phyloP scores from a whole-genome alignment of 2,113 vertebrate species.

The Panurus biarmicus region DNA sequence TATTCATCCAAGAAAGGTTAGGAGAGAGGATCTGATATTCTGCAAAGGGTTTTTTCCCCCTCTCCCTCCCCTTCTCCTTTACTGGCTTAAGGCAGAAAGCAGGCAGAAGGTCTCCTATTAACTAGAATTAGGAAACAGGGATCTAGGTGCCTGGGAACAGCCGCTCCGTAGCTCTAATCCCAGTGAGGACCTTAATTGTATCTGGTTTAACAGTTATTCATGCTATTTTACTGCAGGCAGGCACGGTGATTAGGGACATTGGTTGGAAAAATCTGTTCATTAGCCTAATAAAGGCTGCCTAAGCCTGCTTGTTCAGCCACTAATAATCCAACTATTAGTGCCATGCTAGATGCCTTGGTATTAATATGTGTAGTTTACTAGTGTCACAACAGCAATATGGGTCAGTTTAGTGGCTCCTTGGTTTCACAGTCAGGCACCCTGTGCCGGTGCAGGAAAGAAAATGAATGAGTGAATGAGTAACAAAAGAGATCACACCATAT shows the following conservation, averaged over 20 bases:
- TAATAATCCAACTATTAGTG: conserved; percentile 69
- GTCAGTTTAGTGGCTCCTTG: neutral
- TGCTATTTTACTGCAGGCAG: conserved; percentile 45
- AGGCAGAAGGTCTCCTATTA: conserved; percentile 66
- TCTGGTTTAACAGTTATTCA: conserved; percentile 58
- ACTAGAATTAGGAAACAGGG: conserved; percentile 62
- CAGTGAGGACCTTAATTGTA: conserved; percentile 64
- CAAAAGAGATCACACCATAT: neutral
- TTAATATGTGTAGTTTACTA: conserved; percentile 51
- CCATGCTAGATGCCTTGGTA: conserved; percentile 41
- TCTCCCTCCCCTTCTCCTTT: conserved; percentile 15
- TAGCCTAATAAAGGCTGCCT: conserved; percentile 73
- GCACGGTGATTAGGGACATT: conserved; percentile 58
- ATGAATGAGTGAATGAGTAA: neutral
- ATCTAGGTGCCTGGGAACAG: conserved; percentile 55
- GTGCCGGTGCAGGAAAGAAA: neutral
- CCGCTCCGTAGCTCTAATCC: conserved; percentile 61
- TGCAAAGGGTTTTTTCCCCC: conserved; percentile 5
- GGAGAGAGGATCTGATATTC: conserved; percentile 58
- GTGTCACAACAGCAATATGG: conserved; percentile 44
- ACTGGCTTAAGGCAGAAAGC: conserved; percentile 59
- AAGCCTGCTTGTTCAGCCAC: conserved; percentile 66
- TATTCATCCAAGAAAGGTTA: conserved; percentile 56
- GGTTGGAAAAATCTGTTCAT: conserved; percentile 68
- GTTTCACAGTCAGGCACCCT: neutral